A percentile compares a stretch with the other conserved stretches of the same genome.
Evolutionary conservation across 2,888 invertebrate species (phyloP).

Genomic region (Nemoura dubitans): DNA sequence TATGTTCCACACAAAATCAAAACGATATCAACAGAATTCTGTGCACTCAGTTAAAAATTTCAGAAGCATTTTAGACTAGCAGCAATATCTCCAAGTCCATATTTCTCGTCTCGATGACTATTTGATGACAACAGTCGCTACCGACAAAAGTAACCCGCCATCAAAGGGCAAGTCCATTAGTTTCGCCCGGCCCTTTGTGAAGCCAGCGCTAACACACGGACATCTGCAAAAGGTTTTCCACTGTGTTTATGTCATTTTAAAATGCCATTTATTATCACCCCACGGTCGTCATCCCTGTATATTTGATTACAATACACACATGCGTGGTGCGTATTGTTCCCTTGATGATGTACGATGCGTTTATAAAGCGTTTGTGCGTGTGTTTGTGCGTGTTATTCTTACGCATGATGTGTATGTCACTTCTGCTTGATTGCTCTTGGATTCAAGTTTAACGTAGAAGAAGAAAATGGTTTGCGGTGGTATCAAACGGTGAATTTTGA

Average conservation of each 20-base stretch:
- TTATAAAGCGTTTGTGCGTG: slow-evolving; percentile 8
- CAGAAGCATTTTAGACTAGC: not conserved
- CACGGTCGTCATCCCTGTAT: slow-evolving; percentile 13
- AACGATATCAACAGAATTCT: not conserved
- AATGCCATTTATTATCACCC: slow-evolving; percentile 37
- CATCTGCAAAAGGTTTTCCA: not conserved
- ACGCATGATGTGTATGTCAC: not conserved
- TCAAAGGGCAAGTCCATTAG: slow-evolving; percentile 35
- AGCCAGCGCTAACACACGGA: not conserved
- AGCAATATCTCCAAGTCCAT: slow-evolving; percentile 4
- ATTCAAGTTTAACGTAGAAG: not conserved
- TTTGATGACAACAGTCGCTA: slow-evolving; percentile 30
- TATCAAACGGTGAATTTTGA: not conserved
- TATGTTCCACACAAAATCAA: not conserved
- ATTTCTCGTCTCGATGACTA: slow-evolving; percentile 30
- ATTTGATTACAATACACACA: not conserved
- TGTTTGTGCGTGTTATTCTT: not conserved
- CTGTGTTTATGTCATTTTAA: slow-evolving; percentile 41
- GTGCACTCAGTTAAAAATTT: not conserved
- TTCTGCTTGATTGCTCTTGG: slow-evolving; percentile 9
- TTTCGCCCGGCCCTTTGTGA: slow-evolving; percentile 25
- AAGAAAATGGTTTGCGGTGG: not conserved
- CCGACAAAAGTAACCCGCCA: slow-evolving; percentile 16
- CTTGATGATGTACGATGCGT: slow-evolving; percentile 25
- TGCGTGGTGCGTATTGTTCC: not conserved